phyloP scores from a whole-genome alignment of 2,797 vertebrate species.

The Dromococcyx pavoninus region DNA sequence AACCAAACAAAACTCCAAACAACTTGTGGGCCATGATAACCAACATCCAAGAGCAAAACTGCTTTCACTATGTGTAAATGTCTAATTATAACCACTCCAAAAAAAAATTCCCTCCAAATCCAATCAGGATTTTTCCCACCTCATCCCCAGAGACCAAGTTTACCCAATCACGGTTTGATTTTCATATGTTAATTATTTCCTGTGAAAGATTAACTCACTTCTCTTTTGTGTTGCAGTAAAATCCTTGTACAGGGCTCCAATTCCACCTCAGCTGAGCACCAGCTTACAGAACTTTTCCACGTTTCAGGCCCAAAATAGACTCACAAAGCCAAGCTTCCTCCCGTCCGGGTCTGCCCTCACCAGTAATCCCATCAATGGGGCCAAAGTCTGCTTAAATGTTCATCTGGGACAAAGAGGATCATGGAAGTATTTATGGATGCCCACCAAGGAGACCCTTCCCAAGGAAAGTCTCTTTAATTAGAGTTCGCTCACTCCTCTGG shows the following conservation, averaged over 20 bases:
- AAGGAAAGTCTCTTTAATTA: neutral
- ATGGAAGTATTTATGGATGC: neutral
- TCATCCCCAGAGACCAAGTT: slow-evolving; percentile 13
- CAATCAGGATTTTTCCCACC: slow-evolving; percentile 12
- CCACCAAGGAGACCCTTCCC: neutral
- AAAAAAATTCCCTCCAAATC: neutral
- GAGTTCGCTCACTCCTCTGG: fast-evolving
- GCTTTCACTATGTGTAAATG: slow-evolving; percentile 9
- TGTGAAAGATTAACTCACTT: slow-evolving; percentile 13
- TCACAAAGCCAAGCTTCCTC: neutral
- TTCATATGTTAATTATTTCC: slow-evolving; percentile 53
- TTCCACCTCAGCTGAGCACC: neutral
- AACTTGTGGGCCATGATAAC: neutral
- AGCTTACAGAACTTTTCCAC: neutral
- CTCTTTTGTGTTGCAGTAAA: neutral
- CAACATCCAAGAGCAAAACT: neutral
- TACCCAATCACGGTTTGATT: neutral
- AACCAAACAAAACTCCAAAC: slow-evolving; percentile 34
- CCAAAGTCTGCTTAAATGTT: fast-evolving
- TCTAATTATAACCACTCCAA: slow-evolving; percentile 38
- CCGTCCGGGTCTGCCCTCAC: neutral
- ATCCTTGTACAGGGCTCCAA: neutral
- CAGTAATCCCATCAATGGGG: fast-evolving
- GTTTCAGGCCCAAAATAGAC: neutral
- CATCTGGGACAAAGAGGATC: neutral